These are phyloP conservation scores for Sebastes goodei DNA, from an alignment of 2,797 vertebrate genomes.

Conservation along the genomic window DNA sequence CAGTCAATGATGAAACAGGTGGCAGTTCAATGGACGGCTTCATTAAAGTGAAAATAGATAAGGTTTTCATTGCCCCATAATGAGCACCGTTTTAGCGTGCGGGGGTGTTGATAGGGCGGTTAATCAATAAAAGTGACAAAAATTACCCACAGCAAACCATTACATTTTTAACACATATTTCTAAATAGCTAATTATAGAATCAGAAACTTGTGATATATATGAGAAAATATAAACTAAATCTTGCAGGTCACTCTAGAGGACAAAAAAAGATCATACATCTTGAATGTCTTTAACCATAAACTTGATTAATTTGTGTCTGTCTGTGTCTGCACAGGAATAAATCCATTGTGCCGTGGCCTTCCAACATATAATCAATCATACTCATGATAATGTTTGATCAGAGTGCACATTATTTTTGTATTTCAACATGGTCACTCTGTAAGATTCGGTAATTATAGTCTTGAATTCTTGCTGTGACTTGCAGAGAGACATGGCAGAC, in stretches of 20 bases:
- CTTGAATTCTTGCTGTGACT: not conserved
- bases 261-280: not conserved
- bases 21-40: slow-evolving; percentile 13
- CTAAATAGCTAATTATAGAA: not conserved
- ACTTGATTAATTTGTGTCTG: not conserved
- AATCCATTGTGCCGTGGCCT: not conserved
- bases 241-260: not conserved
- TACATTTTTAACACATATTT: not conserved
- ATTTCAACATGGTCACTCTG: not conserved
- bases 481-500: not conserved
- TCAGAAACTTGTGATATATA: not conserved
- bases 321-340: not conserved
- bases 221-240: not conserved
- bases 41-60: slow-evolving; percentile 31
- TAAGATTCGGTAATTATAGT: not conserved
- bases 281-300: not conserved
- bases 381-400: not conserved
- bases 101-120: not conserved
- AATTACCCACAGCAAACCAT: not conserved
- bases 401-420: not conserved
- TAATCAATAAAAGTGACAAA: slow-evolving; percentile 11
- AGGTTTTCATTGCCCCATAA: slow-evolving; percentile 11
- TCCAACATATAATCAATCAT: not conserved
- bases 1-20: slow-evolving; percentile 23
- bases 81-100: not conserved